Conservation (phyloP, 2,113 vertebrate species). For the Rhea americana region DNA sequence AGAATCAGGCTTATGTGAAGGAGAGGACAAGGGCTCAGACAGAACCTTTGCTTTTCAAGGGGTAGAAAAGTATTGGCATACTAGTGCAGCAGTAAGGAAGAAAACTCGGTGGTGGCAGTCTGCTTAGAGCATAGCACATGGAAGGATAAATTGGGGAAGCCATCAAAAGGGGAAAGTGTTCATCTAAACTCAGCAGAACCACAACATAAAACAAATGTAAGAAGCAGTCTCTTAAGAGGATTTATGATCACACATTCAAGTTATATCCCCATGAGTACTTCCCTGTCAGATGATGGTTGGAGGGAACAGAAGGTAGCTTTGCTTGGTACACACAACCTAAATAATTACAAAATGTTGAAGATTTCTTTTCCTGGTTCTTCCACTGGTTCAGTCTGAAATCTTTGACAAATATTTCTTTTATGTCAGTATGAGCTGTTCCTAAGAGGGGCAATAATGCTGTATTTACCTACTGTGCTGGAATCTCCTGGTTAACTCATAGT, state of each 20-base stretch:
- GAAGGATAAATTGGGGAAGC: neutral
- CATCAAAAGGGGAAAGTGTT: neutral
- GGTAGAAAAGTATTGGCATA: fast-evolving
- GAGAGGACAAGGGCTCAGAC: neutral
- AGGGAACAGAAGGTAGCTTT: neutral
- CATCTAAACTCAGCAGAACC: neutral
- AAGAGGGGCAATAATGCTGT: neutral
- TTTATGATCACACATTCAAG: neutral
- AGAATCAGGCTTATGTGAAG: neutral
- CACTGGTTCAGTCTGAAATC: neutral
- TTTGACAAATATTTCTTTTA: neutral
- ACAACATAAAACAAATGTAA: neutral
- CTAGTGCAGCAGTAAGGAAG: neutral
- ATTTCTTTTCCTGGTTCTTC: neutral
- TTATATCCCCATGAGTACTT: neutral
- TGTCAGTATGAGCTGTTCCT: neutral
- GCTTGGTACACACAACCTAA: neutral
- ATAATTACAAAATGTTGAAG: neutral
- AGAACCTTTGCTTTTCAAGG: neutral
- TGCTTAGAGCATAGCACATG: neutral
- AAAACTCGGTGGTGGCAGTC: neutral
- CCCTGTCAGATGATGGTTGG: neutral
- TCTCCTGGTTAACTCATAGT: neutral
- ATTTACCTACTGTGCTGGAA: neutral
- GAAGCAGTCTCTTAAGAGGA: neutral